Percentiles rank a stretch among this genome's conserved stretches.
phyloP scores from a whole-genome alignment of 2,888 invertebrate genomes.

The Cacoxenus indagator region DNA sequence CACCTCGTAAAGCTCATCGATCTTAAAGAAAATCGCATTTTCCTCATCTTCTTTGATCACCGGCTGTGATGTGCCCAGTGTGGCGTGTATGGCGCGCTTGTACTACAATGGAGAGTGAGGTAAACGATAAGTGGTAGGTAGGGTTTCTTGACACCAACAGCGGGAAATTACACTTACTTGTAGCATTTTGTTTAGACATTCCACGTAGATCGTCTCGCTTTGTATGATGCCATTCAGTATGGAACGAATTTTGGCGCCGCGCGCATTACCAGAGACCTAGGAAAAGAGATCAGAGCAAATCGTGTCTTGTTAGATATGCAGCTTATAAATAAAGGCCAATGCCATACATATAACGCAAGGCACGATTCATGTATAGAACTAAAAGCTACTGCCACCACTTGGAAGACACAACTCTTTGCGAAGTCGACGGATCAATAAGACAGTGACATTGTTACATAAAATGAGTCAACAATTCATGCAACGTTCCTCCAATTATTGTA shows the following conservation, averaged over 20 bases:
- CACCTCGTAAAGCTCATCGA: conserved; percentile 86
- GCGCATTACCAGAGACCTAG: conserved; percentile 75
- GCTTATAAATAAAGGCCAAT: too few relatives aligned
- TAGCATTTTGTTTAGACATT: conserved; percentile 89
- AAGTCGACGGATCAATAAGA: too few relatives aligned
- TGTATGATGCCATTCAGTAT: conserved; percentile 92
- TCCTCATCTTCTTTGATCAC: conserved; percentile 91
- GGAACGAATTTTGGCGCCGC: conserved; percentile 88
- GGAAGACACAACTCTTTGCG: too few relatives aligned
- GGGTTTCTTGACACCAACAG: background rate
- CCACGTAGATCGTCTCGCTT: conserved; percentile 91
- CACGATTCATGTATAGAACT: too few relatives aligned
- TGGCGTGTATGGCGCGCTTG: conserved; percentile 91
- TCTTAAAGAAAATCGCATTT: conserved; percentile 92
- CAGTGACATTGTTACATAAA: too few relatives aligned
- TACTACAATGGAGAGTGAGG: conserved; percentile 75
- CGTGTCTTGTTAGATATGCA: background rate
- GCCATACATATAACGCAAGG: too few relatives aligned
- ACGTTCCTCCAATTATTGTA: too few relatives aligned
- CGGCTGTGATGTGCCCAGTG: conserved; percentile 88
- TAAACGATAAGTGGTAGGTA: background rate
- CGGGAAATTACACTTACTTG: conserved; percentile 74
- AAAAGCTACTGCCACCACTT: too few relatives aligned
- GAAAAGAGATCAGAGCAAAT: conserved; percentile 24
- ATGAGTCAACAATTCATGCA: too few relatives aligned